A percentile compares a stretch with the other conserved stretches of the same genome.
Conservation (phyloP, 2,797 vertebrate species). For the Microctenopoma stevenorrisi region DNA sequence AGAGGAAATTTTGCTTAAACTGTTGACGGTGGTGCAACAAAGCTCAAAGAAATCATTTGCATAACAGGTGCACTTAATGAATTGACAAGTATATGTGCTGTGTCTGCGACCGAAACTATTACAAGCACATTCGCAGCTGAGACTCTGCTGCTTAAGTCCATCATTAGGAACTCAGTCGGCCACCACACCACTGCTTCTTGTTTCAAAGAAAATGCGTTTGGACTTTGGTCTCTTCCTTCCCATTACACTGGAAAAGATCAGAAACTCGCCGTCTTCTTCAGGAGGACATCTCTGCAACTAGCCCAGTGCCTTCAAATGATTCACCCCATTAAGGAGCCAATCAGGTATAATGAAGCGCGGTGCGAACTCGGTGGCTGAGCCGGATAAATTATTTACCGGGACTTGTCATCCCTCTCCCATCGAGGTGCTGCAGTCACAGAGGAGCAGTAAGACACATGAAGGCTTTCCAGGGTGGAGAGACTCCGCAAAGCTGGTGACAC, state of each 20-base stretch:
- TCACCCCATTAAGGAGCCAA: slow-evolving; percentile 82
- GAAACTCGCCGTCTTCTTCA: slow-evolving; percentile 52
- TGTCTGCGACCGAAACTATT: slow-evolving; percentile 39
- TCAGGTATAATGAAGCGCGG: slow-evolving; percentile 79
- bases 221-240: slow-evolving; percentile 60
- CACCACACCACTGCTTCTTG: slow-evolving; percentile 23
- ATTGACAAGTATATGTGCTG: slow-evolving; percentile 50
- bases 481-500: slow-evolving; percentile 65
- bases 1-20: slow-evolving; percentile 51
- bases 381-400: slow-evolving; percentile 82
- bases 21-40: slow-evolving; percentile 56
- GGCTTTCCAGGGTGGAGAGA: slow-evolving; percentile 68
- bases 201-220: slow-evolving; percentile 58
- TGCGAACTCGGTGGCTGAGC: slow-evolving; percentile 68
- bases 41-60: slow-evolving; percentile 64
- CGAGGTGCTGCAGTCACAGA: slow-evolving; percentile 61
- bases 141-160: slow-evolving; percentile 27
- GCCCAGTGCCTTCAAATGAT: slow-evolving; percentile 59
- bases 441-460: slow-evolving; percentile 71
- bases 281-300: slow-evolving; percentile 51
- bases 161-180: slow-evolving; percentile 63
- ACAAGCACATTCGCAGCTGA: slow-evolving; percentile 24
- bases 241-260: slow-evolving; percentile 62
- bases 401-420: slow-evolving; percentile 72
- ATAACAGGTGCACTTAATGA: slow-evolving; percentile 54